Evolutionary conservation across 2,888 invertebrate species (phyloP).

Genomic region (Nebria brevicollis): DNA sequence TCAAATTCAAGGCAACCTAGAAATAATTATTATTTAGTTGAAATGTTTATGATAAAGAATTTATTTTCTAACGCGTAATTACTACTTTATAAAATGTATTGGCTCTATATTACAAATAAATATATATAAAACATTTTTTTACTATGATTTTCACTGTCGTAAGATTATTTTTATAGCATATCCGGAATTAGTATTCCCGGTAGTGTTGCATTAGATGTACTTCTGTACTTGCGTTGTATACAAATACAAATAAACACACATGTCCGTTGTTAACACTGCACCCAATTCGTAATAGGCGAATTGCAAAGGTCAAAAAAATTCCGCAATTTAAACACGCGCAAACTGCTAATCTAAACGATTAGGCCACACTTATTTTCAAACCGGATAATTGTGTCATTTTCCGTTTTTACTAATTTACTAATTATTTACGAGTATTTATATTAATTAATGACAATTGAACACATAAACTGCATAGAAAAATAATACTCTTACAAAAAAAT

Average conservation of each 20-base stretch:
- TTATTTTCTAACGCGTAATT: too few species aligned
- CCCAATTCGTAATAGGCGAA: background rate
- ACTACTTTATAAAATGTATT: background rate
- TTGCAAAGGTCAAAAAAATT: background rate
- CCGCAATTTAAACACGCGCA: background rate
- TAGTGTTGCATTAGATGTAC: background rate
- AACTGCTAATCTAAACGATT: background rate
- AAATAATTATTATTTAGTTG: too few species aligned
- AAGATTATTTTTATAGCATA: background rate
- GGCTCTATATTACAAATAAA: background rate
- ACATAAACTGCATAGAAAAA: too few species aligned
- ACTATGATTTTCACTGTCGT: background rate
- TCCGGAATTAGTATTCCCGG: background rate
- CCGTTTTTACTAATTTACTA: too few species aligned
- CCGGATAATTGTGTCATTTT: background rate
- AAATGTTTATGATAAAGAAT: too few species aligned
- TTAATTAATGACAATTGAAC: too few species aligned
- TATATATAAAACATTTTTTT: background rate
- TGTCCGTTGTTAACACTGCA: background rate
- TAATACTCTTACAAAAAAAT: too few species aligned
- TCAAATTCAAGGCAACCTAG: background rate
- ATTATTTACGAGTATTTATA: too few species aligned
- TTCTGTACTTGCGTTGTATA: background rate
- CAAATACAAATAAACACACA: background rate
- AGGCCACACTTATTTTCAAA: background rate